phyloP scores from a whole-genome alignment of 2,113 vertebrate species.

The Scopus umbretta region DNA sequence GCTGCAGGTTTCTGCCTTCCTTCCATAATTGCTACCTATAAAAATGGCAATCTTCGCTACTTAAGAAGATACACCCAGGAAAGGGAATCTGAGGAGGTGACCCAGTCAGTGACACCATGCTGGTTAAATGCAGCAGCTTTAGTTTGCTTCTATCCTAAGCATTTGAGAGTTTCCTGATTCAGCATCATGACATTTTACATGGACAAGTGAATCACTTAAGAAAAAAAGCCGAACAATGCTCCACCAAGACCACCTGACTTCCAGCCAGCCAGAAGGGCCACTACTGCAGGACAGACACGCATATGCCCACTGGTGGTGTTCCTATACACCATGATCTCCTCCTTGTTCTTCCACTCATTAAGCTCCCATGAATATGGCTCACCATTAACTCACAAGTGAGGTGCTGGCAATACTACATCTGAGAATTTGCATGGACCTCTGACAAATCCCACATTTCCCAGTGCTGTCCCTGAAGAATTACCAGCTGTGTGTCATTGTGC shows the following conservation, averaged over 20 bases:
- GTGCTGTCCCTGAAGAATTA: constrained; percentile 64
- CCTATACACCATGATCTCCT: background rate
- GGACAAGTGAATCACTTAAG: background rate
- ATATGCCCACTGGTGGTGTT: background rate
- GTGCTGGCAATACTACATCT: constrained; percentile 29
- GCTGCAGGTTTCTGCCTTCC: background rate
- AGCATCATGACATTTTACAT: background rate
- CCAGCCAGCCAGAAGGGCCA: background rate
- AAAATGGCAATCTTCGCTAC: background rate
- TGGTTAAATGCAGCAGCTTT: constrained; percentile 36
- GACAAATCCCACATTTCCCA: constrained; percentile 43
- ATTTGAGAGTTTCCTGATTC: background rate
- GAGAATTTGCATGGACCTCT: constrained; percentile 33
- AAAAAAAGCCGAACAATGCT: background rate
- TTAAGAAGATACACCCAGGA: background rate
- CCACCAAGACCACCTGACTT: background rate
- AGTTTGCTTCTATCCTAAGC: background rate
- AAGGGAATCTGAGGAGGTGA: constrained; percentile 23
- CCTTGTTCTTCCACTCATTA: constrained; percentile 26
- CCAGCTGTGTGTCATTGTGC: constrained; percentile 67
- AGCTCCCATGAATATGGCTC: constrained; percentile 43
- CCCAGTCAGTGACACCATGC: background rate
- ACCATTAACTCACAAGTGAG: constrained; percentile 32
- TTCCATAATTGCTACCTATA: background rate
- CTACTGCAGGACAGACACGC: background rate